Percentiles rank a stretch among this genome's conserved stretches.
Conservation (phyloP, 2,888 invertebrate genomes). For the Cheilosia soror region DNA sequence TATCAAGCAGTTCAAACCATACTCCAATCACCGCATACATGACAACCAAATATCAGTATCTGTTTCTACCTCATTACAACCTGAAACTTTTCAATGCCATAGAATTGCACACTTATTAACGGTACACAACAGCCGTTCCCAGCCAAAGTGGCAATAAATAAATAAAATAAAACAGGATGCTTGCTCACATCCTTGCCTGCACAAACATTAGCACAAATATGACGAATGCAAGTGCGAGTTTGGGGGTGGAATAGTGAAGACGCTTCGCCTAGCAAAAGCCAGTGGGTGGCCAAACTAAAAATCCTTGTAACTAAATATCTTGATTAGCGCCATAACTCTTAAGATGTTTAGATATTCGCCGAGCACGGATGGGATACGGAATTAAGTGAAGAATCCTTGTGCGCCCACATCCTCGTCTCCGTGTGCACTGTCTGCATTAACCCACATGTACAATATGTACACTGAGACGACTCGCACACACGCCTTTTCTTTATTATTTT, state of each 20-base stretch:
- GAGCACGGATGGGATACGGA: slow-evolving; percentile 41
- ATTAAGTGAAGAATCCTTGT: slow-evolving; percentile 42
- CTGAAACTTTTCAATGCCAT: slow-evolving; percentile 23
- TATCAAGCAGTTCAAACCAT: neutral
- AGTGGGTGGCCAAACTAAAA: slow-evolving; percentile 49
- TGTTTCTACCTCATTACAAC: slow-evolving; percentile 19
- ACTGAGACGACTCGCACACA: slow-evolving; percentile 16
- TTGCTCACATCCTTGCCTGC: slow-evolving; percentile 26
- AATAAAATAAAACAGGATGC: slow-evolving; percentile 9
- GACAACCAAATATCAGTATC: slow-evolving; percentile 20
- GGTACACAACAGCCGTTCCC: slow-evolving; percentile 27
- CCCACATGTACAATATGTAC: slow-evolving; percentile 9
- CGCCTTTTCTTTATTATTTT: slow-evolving; percentile 55
- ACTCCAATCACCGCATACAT: neutral
- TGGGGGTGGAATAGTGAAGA: neutral
- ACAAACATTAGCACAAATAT: slow-evolving; percentile 10
- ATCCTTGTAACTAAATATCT: slow-evolving; percentile 54
- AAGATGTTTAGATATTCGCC: slow-evolving; percentile 60
- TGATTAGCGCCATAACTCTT: slow-evolving; percentile 57
- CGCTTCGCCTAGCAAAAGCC: neutral
- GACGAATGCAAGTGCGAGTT: slow-evolving; percentile 17
- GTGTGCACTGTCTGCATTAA: slow-evolving; percentile 31
- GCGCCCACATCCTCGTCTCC: slow-evolving; percentile 1
- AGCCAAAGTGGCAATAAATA: slow-evolving; percentile 33
- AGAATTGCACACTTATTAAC: slow-evolving; percentile 38